phyloP scores from a whole-genome alignment of 1,140 invertebrate species.

The Drosophila subobscura region DNA sequence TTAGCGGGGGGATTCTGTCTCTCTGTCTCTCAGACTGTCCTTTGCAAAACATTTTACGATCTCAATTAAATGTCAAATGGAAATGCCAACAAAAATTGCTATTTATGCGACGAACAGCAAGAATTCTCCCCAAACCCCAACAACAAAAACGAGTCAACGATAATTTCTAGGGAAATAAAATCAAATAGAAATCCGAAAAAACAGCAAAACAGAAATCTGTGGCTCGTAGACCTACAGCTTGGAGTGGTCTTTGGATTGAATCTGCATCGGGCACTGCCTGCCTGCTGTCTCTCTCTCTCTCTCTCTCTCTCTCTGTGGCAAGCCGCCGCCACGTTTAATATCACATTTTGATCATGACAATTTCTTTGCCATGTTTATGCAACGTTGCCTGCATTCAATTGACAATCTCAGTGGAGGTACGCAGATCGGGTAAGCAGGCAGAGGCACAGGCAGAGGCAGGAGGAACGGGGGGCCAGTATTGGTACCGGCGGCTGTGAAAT shows the following conservation, averaged over 20 bases:
- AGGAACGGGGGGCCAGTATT: too few species aligned
- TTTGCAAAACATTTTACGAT: conserved; percentile 81
- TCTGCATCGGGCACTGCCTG: not conserved
- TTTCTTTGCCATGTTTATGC: conserved; percentile 81
- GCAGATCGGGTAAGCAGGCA: not conserved
- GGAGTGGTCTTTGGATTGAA: not conserved
- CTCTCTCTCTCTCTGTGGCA: conserved; percentile 31
- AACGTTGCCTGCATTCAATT: conserved; percentile 75
- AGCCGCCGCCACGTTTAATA: conserved; percentile 72
- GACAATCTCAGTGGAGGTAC: conserved; percentile 55
- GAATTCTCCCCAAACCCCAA: conserved; percentile 17
- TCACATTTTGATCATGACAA: conserved; percentile 82
- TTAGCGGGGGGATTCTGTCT: conserved; percentile 61
- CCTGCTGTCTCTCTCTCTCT: not conserved
- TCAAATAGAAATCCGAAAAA: conserved; percentile 63
- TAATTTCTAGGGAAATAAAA: conserved; percentile 79
- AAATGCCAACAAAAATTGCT: conserved; percentile 80
- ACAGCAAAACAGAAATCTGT: conserved; percentile 17
- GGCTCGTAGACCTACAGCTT: not conserved
- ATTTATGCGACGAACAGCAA: conserved; percentile 70
- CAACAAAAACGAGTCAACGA: conserved; percentile 34
- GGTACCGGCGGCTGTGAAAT: conserved; percentile 66
- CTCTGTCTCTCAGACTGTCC: conserved; percentile 67
- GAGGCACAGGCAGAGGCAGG: too few species aligned
- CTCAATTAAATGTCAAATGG: conserved; percentile 82